Percentiles rank a stretch among this genome's conserved stretches.
phyloP scores from a whole-genome alignment of 2,113 vertebrate species.

The Dasypus novemcinctus region DNA sequence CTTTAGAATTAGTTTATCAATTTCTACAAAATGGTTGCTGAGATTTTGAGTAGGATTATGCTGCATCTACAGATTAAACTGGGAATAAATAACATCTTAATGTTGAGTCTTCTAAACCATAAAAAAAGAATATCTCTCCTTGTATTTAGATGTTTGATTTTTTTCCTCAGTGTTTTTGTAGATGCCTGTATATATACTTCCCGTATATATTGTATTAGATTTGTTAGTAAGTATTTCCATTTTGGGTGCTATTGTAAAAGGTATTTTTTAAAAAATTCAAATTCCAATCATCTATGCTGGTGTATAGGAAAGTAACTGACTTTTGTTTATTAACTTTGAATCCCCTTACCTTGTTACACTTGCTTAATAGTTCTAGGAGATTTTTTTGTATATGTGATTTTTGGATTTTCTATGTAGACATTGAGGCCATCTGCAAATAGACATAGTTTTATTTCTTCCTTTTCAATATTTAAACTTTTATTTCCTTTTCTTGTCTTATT shows the following conservation, averaged over 20 bases:
- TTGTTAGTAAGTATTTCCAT: not conserved
- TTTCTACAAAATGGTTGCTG: not conserved
- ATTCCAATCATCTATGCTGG: not conserved
- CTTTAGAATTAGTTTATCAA: not conserved
- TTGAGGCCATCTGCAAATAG: not conserved
- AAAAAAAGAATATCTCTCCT: not conserved
- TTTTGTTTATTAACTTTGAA: not conserved
- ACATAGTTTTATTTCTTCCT: not conserved
- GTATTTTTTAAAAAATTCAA: not conserved
- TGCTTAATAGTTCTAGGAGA: not conserved
- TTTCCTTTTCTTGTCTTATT: slow-evolving; percentile 20
- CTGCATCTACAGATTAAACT: not conserved
- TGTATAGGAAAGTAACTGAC: not conserved
- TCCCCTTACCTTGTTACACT: not conserved
- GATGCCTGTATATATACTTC: not conserved
- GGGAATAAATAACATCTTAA: not conserved
- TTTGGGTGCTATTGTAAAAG: not conserved
- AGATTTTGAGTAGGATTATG: not conserved
- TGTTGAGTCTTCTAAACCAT: not conserved
- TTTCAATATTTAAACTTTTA: not conserved
- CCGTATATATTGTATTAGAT: not conserved
- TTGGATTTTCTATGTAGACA: not conserved
- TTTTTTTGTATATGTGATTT: not conserved
- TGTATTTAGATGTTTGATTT: not conserved
- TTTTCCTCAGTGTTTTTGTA: not conserved